These are phyloP conservation scores for Balaenoptera acutorostrata DNA, from an alignment of 2,113 vertebrate genomes.

Conservation along the genomic window DNA sequence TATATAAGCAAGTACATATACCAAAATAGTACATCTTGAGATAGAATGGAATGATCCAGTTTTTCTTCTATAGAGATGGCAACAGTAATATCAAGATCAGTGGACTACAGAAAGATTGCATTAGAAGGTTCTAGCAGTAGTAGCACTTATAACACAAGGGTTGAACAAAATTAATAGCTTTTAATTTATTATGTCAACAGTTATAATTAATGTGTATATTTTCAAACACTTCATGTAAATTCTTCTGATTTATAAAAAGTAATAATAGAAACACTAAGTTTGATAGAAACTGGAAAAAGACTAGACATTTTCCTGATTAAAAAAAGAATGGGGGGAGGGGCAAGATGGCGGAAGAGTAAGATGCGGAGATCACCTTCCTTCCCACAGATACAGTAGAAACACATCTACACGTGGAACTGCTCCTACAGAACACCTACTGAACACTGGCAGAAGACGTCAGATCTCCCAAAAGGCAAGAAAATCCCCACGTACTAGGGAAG, in stretches of 20 bases:
- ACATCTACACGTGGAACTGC: no score
- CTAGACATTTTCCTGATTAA: constrained; percentile 58
- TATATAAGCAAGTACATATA: neutral
- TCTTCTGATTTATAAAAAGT: constrained; percentile 53
- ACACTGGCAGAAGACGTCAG: no score
- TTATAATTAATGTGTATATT: constrained; percentile 16
- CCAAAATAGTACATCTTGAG: neutral
- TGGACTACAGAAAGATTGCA: neutral
- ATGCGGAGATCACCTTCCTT: no score
- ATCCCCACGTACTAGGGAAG: no score
- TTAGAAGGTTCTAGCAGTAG: neutral
- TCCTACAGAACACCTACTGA: no score
- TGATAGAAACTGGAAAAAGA: constrained; percentile 35
- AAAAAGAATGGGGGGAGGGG: constrained; percentile 16
- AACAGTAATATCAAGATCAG: neutral
- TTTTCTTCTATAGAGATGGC: neutral
- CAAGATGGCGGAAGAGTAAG: no score
- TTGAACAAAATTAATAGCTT: constrained; percentile 36
- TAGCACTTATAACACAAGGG: neutral
- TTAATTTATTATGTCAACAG: neutral
- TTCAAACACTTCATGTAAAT: neutral
- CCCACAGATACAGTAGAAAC: no score
- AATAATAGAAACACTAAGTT: constrained; percentile 53
- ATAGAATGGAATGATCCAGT: neutral
- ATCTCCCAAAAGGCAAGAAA: no score